Evolutionary conservation across 2,113 vertebrate species (phyloP).

Genomic region (Chionomys nivalis): DNA sequence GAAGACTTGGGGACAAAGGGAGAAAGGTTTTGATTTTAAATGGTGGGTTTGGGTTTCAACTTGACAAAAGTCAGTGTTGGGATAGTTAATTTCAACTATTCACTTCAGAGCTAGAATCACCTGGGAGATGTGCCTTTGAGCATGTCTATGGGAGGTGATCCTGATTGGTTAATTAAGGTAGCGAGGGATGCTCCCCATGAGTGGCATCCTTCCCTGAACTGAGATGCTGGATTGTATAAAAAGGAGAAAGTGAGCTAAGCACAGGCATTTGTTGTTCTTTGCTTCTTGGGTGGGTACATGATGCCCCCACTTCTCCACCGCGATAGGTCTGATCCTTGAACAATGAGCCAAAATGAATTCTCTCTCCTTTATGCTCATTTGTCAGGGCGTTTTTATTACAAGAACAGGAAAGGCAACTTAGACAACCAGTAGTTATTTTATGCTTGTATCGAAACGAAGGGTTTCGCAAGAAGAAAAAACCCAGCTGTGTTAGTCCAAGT

Average conservation of each 20-base stretch:
- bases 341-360: background rate
- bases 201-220: background rate
- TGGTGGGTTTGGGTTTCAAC: background rate
- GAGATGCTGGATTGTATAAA: background rate
- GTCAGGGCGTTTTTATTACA: background rate
- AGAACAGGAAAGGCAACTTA: background rate
- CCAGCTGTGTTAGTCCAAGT: background rate
- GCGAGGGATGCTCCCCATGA: background rate
- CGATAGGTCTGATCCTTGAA: background rate
- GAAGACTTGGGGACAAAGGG: background rate
- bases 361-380: background rate
- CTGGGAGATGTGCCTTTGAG: background rate
- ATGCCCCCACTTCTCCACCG: background rate
- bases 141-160: background rate
- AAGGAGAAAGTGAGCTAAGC: background rate
- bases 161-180: background rate
- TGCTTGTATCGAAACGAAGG: background rate
- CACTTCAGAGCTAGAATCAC: background rate
- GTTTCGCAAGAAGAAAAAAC: background rate
- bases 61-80: background rate
- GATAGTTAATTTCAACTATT: background rate
- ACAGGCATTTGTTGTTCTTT: background rate
- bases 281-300: too few species aligned
- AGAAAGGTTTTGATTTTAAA: background rate
- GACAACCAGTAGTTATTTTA: background rate